Evolutionary conservation across 1,140 invertebrate species (phyloP).

Genomic region (Lethocerus indicus): DNA sequence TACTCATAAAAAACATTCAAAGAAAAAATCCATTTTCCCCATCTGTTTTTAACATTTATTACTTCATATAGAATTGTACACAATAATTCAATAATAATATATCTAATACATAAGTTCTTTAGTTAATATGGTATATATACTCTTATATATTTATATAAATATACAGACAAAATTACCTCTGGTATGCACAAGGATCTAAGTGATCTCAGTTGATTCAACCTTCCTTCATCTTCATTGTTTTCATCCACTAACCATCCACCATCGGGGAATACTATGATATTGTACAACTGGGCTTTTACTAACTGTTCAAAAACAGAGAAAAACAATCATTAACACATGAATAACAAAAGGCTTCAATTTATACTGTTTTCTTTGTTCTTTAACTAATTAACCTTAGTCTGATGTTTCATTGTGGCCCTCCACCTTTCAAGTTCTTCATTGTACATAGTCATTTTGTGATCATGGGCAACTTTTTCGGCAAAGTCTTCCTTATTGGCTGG

Average conservation of each 20-base stretch:
- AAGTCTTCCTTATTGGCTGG: constrained; percentile 44
- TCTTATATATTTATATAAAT: neutral
- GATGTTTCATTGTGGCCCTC: constrained; percentile 42
- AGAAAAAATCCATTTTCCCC: too few species aligned
- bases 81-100: constrained; percentile 15
- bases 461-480: constrained; percentile 72
- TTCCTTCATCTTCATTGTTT: constrained; percentile 23
- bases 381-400: constrained; percentile 34
- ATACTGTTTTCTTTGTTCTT: neutral
- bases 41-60: too few species aligned
- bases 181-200: constrained; percentile 69
- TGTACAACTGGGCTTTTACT: constrained; percentile 65
- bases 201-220: constrained; percentile 45
- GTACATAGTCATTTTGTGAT: constrained; percentile 64
- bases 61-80: too few species aligned
- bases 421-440: constrained; percentile 59
- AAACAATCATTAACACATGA: too few species aligned
- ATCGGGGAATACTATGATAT: constrained; percentile 74
- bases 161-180: constrained; percentile 27
- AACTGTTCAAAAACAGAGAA: constrained; percentile 28
- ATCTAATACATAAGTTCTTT: neutral
- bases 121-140: neutral
- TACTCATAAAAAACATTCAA: too few species aligned
- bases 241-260: constrained; percentile 76
- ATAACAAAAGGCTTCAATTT: too few species aligned